These are phyloP conservation scores for Trissoscelio sp. DNA, from an alignment of 2,888 invertebrate species.

Conservation along the genomic window DNA sequence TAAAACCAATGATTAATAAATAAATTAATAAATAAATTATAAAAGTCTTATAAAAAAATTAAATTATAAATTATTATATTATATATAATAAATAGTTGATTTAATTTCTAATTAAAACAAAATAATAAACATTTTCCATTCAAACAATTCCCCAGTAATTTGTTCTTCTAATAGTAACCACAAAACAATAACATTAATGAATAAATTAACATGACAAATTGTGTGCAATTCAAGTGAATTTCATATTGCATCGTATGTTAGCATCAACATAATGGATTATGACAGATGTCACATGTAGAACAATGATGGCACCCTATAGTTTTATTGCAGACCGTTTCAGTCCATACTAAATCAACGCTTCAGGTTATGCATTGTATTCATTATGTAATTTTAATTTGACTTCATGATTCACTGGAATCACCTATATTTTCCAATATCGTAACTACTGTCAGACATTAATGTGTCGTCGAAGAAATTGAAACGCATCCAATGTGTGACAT, in stretches of 20 bases:
- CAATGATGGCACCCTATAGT: slow-evolving; percentile 6
- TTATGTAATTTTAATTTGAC: slow-evolving; percentile 21
- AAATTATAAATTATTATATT: too few relatives aligned
- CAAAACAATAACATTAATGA: not conserved
- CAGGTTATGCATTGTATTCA: not conserved
- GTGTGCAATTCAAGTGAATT: not conserved
- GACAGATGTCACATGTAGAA: slow-evolving; percentile 1
- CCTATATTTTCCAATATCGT: slow-evolving; percentile 59
- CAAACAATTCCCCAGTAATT: too few relatives aligned
- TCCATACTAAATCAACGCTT: slow-evolving; percentile 6
- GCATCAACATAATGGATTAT: not conserved
- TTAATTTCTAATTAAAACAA: too few relatives aligned
- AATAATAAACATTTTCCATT: too few relatives aligned
- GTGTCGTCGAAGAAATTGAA: slow-evolving; percentile 40
- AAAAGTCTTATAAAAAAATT: too few relatives aligned
- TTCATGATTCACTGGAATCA: slow-evolving; percentile 44
- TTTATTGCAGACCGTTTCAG: slow-evolving; percentile 4
- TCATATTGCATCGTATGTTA: slow-evolving; percentile 16
- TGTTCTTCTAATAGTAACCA: too few relatives aligned
- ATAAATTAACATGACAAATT: not conserved
- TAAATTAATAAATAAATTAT: too few relatives aligned
- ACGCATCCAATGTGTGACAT: slow-evolving; percentile 45
- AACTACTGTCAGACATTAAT: slow-evolving; percentile 46
- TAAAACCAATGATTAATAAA: too few relatives aligned
- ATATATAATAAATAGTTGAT: too few relatives aligned